Evolutionary conservation across 2,797 vertebrate species (phyloP), one percentile per base, ranked within the genome.

Genomic region (Microcaecilia unicolor): DNA sequence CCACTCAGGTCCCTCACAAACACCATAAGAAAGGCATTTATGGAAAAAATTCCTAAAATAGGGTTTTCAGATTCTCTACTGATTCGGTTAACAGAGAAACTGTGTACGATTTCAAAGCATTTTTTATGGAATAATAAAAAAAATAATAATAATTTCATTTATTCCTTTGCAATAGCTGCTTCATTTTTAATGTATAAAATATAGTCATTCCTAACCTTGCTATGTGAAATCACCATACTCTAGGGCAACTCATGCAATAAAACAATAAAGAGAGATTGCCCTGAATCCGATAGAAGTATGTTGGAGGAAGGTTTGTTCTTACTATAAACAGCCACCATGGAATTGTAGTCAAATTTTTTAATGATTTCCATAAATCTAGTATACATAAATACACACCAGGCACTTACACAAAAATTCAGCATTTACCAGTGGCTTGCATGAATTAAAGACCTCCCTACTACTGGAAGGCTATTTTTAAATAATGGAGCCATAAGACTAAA

Each of bases 291-390:
- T n/a, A n/a, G 26, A 48, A 55, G 34, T 31, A 20, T 37, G 55
- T 33, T 3, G 3, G 2, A 19, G 41, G 27, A 53, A 35, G 52
- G 38, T 31, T 48, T 43, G 37, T 40, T 46, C 36, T 44, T 41
- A 18, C 9, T 56, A 42, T 44, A 52, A 61, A 61, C 17, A 53
- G 39, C 31, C 51, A 36, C 49, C 15, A 18, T 42, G 47, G 64
- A 48, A 49, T 49, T 31, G 28, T 63, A 61, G 63, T 53, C 64
- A 62, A 33, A 43, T 52, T 45, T 65, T 55, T 44, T 38, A 50
- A 63, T 67, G 51, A 54, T 67, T 65, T 60, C 37, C 22, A 34
- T 64, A 55, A 55, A 50, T 57, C 39, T 44, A 6, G 19, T 30
- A 25, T 41, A 11, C 36, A 22, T 33, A 41, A 42, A 56, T 48